These are phyloP conservation scores for Piliocolobus tephrosceles DNA, from an alignment of 2,113 vertebrate genomes.

Conservation along the genomic window DNA sequence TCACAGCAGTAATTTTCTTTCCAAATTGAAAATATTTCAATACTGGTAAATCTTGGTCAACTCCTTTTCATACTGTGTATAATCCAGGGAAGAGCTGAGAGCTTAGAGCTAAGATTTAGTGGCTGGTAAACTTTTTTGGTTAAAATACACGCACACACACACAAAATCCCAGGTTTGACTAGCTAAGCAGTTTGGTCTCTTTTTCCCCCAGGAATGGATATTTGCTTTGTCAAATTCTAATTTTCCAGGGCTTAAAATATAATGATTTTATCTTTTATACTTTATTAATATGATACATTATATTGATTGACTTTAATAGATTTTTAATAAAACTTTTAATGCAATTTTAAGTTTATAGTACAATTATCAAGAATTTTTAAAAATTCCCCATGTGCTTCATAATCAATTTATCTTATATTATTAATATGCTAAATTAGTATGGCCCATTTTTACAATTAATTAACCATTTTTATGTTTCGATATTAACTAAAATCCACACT, in stretches of 20 bases:
- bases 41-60: too few species aligned
- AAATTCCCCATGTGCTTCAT: not conserved
- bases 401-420: not conserved
- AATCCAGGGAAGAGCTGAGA: too few species aligned
- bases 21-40: too few species aligned
- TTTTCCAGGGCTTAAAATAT: not conserved
- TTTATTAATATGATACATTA: not conserved
- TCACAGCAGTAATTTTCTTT: too few species aligned
- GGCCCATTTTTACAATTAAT: not conserved
- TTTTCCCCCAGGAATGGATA: not conserved
- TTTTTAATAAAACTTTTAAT: not conserved
- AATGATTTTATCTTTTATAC: not conserved
- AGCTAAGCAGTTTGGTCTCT: not conserved
- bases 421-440: not conserved
- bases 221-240: not conserved
- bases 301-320: not conserved
- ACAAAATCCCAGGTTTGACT: not conserved
- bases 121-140: too few species aligned
- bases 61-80: too few species aligned
- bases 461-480: not conserved
- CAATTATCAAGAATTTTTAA: not conserved
- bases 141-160: too few species aligned
- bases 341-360: not conserved
- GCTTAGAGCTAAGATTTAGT: too few species aligned
- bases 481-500: not conserved